Evolutionary conservation across 1,140 invertebrate genomes (phyloP).

Genomic region (Scaptomyza pallida): DNA sequence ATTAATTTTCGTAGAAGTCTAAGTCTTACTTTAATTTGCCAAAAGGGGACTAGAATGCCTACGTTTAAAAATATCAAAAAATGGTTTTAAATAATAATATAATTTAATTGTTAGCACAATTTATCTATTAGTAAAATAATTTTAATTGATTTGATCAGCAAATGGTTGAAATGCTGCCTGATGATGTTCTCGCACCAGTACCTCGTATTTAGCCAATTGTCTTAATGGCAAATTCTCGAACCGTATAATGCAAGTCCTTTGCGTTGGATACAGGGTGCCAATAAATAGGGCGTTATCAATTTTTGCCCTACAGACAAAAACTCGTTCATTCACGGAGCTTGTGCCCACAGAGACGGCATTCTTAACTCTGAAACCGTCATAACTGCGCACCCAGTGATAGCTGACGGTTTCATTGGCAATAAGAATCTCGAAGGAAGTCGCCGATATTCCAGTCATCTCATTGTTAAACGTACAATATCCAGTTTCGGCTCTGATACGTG

Average conservation of each 20-base stretch:
- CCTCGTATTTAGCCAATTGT: slow-evolving; percentile 48
- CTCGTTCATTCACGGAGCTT: slow-evolving; percentile 27
- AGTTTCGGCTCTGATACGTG: slow-evolving; percentile 46
- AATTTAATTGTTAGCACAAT: too few relatives aligned
- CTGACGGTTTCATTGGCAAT: slow-evolving; percentile 48
- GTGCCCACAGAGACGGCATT: slow-evolving; percentile 60
- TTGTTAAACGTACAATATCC: slow-evolving; percentile 45
- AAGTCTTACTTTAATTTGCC: too few relatives aligned
- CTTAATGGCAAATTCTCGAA: slow-evolving; percentile 16
- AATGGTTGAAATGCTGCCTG: neutral
- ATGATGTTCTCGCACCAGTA: slow-evolving; percentile 40
- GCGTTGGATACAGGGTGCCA: slow-evolving; percentile 36
- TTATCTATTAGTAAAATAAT: too few relatives aligned
- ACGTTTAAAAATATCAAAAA: too few relatives aligned
- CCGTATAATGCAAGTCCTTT: slow-evolving; percentile 36
- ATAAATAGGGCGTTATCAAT: slow-evolving; percentile 38
- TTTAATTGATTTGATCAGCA: slow-evolving; percentile 1
- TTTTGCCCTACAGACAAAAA: slow-evolving; percentile 49
- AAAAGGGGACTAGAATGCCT: too few relatives aligned
- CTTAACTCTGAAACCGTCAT: slow-evolving; percentile 49
- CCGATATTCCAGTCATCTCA: too few relatives aligned
- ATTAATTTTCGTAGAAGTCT: too few relatives aligned
- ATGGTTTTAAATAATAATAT: too few relatives aligned
- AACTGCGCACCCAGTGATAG: slow-evolving; percentile 58
- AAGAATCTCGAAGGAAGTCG: slow-evolving; percentile 12